Percentiles rank a stretch among this genome's conserved stretches.
These are phyloP conservation scores for Patella pellucida DNA, from an alignment of 2,888 invertebrate species.

Conservation along the genomic window DNA sequence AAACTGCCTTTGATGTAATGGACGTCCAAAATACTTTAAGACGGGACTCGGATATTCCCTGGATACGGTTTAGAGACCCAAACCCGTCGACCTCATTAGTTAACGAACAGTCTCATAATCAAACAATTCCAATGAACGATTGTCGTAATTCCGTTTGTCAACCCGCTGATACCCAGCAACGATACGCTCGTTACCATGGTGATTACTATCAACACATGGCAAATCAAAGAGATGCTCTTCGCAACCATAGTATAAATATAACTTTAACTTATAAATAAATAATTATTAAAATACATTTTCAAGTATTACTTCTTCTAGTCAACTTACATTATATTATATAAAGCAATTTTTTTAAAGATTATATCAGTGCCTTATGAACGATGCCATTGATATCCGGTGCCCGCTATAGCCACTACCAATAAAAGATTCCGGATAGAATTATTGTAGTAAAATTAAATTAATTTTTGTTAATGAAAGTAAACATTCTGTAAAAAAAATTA, in stretches of 20 bases:
- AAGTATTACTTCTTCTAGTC: too few species aligned
- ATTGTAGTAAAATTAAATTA: too few species aligned
- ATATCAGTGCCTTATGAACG: too few species aligned
- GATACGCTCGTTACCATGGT: constrained; percentile 25
- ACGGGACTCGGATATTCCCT: constrained; percentile 23
- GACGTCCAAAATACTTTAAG: constrained; percentile 21
- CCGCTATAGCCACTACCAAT: too few species aligned
- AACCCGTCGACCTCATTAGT: constrained; percentile 9
- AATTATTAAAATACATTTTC: too few species aligned
- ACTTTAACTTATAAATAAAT: constrained; percentile 58
- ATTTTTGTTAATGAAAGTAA: too few species aligned
- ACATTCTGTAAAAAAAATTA: too few species aligned
- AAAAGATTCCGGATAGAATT: too few species aligned
- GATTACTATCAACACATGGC: constrained; percentile 11
- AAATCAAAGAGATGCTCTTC: not conserved
- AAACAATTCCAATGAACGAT: constrained; percentile 13
- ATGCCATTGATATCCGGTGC: too few species aligned
- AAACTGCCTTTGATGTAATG: constrained; percentile 30
- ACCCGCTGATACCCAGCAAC: constrained; percentile 21
- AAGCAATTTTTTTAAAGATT: too few species aligned
- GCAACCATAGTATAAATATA: constrained; percentile 64
- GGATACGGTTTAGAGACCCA: constrained; percentile 24
- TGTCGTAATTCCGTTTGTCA: constrained; percentile 7
- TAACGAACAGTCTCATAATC: not conserved
- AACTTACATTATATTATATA: too few species aligned